Evolutionary conservation across 2,113 vertebrate genomes (phyloP).

Genomic region (Motacilla alba): DNA sequence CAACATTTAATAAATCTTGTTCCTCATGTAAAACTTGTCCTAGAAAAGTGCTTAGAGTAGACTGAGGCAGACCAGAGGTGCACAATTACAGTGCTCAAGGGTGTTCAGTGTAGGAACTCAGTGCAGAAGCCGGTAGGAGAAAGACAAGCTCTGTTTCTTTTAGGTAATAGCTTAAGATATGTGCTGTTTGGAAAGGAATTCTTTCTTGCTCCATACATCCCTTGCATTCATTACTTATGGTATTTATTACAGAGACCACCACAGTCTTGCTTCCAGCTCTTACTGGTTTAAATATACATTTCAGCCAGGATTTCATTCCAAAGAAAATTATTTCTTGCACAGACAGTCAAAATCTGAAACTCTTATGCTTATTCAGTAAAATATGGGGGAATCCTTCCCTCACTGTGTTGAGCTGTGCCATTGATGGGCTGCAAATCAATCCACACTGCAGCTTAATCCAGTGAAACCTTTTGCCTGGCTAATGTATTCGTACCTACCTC

Average conservation of each 20-base stretch:
- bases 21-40: rapidly evolving
- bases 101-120: neutral
- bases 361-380: neutral
- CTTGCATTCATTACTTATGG: neutral
- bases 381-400: neutral
- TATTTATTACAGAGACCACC: neutral
- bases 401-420: neutral
- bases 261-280: neutral
- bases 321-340: neutral
- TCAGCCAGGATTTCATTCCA: neutral
- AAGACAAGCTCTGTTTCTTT: neutral
- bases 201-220: neutral
- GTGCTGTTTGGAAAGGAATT: neutral
- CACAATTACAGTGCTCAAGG: neutral
- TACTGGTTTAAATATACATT: neutral
- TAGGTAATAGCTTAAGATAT: neutral
- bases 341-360: neutral
- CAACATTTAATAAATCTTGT: neutral
- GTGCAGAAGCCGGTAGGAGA: neutral
- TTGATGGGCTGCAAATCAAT: neutral
- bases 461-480: neutral
- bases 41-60: neutral
- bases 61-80: neutral
- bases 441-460: neutral
- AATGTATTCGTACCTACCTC: neutral